These are phyloP conservation scores for Eudemis profundana DNA, from an alignment of 2,888 invertebrate species.

Conservation along the genomic window DNA sequence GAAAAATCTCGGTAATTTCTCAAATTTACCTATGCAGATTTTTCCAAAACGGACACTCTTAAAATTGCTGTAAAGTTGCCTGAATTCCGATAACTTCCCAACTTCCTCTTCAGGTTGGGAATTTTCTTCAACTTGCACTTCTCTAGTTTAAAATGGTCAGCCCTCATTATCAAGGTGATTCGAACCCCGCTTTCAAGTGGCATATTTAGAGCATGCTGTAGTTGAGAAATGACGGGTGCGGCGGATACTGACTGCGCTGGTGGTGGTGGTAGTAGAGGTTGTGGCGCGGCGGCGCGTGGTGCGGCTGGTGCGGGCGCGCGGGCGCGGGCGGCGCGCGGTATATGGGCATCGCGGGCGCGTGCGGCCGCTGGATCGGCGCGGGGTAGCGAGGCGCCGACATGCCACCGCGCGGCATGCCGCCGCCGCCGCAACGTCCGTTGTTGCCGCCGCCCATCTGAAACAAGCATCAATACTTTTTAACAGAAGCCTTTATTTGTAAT, in stretches of 20 bases:
- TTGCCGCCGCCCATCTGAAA: conserved; percentile 74
- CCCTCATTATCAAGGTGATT: too few relatives aligned
- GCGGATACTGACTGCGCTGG: conserved; percentile 75
- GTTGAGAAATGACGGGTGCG: conserved; percentile 5
- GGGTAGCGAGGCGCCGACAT: conserved; percentile 80
- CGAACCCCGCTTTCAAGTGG: too few relatives aligned
- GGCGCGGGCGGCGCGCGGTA: conserved; percentile 69
- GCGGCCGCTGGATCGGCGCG: conserved; percentile 85
- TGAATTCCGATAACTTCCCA: too few relatives aligned
- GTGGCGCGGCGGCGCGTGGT: conserved; percentile 63
- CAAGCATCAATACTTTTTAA: neutral
- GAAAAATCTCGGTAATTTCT: too few relatives aligned
- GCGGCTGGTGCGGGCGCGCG: conserved; percentile 62
- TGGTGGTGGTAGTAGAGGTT: conserved; percentile 79
- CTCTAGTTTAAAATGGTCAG: too few relatives aligned
- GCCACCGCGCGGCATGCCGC: conserved; percentile 63
- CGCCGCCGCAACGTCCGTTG: conserved; percentile 68
- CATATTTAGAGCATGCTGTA: too few relatives aligned
- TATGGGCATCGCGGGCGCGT: conserved; percentile 72
- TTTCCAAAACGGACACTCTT: too few relatives aligned
- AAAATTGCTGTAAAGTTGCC: too few relatives aligned
- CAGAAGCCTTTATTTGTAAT: too few relatives aligned
- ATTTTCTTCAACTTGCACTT: too few relatives aligned
- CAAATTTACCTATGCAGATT: too few relatives aligned
- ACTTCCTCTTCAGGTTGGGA: too few relatives aligned